phyloP scores from a whole-genome alignment of 2,113 vertebrate genomes.

The Synchiropus splendidus region DNA sequence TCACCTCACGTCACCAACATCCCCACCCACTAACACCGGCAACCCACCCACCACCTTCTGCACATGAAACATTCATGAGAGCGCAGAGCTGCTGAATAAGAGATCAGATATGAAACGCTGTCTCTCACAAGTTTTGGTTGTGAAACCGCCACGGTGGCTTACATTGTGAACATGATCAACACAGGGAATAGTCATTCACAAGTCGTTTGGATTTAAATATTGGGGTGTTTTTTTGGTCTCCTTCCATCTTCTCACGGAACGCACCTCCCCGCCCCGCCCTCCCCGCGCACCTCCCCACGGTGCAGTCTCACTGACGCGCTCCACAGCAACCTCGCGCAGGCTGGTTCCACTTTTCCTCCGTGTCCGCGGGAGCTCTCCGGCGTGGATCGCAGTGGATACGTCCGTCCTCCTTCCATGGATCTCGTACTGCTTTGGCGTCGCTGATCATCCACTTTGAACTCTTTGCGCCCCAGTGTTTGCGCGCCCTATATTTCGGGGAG shows the following conservation, averaged over 20 bases:
- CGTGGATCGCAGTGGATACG: constrained; percentile 40
- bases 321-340: constrained; percentile 41
- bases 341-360: constrained; percentile 27
- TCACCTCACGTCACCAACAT: constrained; percentile 78
- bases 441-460: constrained; percentile 31
- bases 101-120: too few relatives aligned
- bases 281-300: constrained; percentile 33
- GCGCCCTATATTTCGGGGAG: constrained; percentile 34
- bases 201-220: too few relatives aligned
- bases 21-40: constrained; percentile 16
- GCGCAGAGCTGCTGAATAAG: constrained; percentile 28
- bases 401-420: constrained; percentile 11
- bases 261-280: constrained; percentile 41
- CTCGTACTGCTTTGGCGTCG: constrained; percentile 23
- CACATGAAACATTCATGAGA: constrained; percentile 86
- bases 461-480: constrained; percentile 20
- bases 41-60: constrained; percentile 72
- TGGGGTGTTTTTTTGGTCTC: constrained; percentile 9
- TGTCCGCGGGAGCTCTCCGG: constrained; percentile 32
- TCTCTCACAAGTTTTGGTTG: too few relatives aligned
- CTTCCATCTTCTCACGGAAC: constrained; percentile 32
- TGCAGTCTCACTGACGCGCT: constrained; percentile 38
- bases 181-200: too few relatives aligned
- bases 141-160: too few relatives aligned
- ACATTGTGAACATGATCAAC: too few relatives aligned